These are phyloP conservation scores for Drosophila tropicalis DNA, from an alignment of 1,140 invertebrate species.

Conservation along the genomic window DNA sequence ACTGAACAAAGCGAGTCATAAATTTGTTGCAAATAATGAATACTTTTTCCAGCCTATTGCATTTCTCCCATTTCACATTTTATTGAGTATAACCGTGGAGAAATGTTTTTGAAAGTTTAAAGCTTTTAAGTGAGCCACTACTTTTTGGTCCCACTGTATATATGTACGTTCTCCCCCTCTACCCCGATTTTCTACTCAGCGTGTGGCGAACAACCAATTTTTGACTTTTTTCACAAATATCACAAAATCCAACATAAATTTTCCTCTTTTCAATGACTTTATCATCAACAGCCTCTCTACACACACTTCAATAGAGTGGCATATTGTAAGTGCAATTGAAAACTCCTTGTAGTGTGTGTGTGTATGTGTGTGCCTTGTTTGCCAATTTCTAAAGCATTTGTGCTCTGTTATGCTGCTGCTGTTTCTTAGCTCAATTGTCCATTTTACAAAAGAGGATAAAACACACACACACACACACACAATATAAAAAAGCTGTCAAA, in stretches of 20 bases:
- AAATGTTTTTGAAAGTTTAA: too few relatives aligned
- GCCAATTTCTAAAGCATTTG: slow-evolving; percentile 13
- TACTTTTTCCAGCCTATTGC: too few relatives aligned
- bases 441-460: slow-evolving; percentile 1
- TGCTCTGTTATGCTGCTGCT: neutral
- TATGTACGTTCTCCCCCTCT: too few relatives aligned
- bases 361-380: neutral
- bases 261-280: slow-evolving; percentile 1
- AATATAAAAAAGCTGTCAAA: slow-evolving; percentile 8
- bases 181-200: too few relatives aligned
- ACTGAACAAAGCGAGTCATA: too few relatives aligned
- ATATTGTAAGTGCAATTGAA: slow-evolving; percentile 11
- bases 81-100: too few relatives aligned
- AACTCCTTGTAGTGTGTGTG: neutral
- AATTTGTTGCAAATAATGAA: too few relatives aligned
- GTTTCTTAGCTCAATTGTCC: slow-evolving; percentile 1
- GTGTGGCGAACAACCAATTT: neutral
- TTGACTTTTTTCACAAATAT: slow-evolving; percentile 5
- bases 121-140: too few relatives aligned
- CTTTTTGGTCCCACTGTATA: too few relatives aligned
- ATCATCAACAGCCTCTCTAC: slow-evolving; percentile 3
- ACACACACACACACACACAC: neutral
- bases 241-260: slow-evolving; percentile 2
- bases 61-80: too few relatives aligned
- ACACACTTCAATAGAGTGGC: slow-evolving; percentile 5